Evolutionary conservation across 2,797 vertebrate species (phyloP), one percentile per base, ranked within the genome.

Genomic region (Anableps anableps): DNA sequence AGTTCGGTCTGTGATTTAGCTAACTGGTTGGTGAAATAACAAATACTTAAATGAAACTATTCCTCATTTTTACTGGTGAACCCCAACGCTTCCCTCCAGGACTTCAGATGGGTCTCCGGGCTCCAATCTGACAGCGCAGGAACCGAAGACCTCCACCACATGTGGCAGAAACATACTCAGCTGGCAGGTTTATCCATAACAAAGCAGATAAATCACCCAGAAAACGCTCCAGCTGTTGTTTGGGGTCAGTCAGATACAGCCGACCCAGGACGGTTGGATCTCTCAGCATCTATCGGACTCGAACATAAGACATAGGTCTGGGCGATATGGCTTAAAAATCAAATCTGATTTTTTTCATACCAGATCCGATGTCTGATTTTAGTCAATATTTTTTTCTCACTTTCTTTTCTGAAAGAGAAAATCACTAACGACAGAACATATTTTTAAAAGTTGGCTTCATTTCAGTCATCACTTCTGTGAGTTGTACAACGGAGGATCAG

Each of bases 61-160:
- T 86, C 76, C 78, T 92, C 74, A 84, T 77, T 92, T 92, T 93
- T 88, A 92, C 84, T 73, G 55, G 80, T 26, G 78, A 64, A 68
- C 86, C 70, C 19, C 85, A 82, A 77, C 74, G 79, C 79, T 86
- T 64, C 60, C 62, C 77, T 82, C 21, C 41, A 53, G 74, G 53
- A 74, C 79, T 75, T 79, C 77, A 75, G 88, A 93, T 88, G 83
- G 76, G 16, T 92, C 91, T 85, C 91, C 60, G 5, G 82, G 43
- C 79, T 89, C 82, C 83, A 77, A 79, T 89, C 72, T 16, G 81
- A 85, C 79, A 75, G 74, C 38, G 75, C 64, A 38, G 14, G 73
- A 79, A 86, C 86, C 78, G 86, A 92, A 90, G 91, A 64, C 79
- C 74, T 92, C 75, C 81, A 80, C 76, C 87, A 91, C 88, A 92